A percentile compares a stretch with the other conserved stretches of the same genome.
Conservation (phyloP, 2,113 vertebrate genomes). For the Tautogolabrus adspersus region DNA sequence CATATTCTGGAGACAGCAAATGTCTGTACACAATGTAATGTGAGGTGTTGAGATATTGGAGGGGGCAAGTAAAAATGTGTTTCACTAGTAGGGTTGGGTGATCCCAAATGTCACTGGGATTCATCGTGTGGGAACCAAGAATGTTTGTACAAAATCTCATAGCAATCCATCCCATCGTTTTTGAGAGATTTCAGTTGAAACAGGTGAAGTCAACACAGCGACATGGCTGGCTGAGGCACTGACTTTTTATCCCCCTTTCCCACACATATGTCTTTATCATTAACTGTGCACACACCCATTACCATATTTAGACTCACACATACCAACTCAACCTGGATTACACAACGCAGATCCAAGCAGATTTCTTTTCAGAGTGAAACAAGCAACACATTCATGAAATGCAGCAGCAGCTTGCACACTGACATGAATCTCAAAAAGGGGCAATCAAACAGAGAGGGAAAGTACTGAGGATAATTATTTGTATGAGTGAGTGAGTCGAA, state of each 20-base stretch:
- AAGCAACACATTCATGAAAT: conserved; percentile 20
- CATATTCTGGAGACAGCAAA: background rate
- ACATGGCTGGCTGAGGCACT: no score
- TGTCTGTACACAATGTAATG: background rate
- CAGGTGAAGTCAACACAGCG: no score
- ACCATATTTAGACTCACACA: background rate
- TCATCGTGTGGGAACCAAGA: background rate
- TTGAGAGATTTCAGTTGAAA: no score
- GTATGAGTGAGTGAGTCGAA: background rate
- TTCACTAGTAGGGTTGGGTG: no score
- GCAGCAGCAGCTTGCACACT: background rate
- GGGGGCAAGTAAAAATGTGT: no score
- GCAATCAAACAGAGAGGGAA: conserved; percentile 22
- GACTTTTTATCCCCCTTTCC: no score
- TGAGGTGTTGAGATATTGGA: no score
- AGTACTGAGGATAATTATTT: conserved; percentile 27
- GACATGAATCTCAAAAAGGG: conserved; percentile 3
- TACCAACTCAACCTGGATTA: background rate
- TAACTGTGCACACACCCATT: background rate
- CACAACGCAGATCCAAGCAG: conserved; percentile 8
- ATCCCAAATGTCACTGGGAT: no score
- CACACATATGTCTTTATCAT: no score
- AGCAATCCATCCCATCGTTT: background rate
- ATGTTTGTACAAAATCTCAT: background rate
- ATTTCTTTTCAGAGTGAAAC: conserved; percentile 9